Conservation (phyloP, 2,888 invertebrate genomes). For the Aphidoletes aphidimyza region DNA sequence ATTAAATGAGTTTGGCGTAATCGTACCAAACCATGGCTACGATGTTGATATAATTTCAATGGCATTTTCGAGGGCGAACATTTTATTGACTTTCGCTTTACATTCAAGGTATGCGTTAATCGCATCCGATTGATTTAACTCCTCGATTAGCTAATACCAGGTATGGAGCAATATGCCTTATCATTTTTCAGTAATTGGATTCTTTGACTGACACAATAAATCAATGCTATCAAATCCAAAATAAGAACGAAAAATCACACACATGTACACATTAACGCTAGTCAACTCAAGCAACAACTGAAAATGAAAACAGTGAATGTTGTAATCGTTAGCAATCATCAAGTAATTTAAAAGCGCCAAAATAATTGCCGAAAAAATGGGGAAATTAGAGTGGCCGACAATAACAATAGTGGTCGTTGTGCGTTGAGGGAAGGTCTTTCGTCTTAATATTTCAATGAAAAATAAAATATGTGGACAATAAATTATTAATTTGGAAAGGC, state of each 20-base stretch:
- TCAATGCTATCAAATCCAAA: no score
- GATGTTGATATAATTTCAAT: no score
- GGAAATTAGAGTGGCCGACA: background rate
- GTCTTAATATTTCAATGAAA: no score
- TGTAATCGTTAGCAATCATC: background rate
- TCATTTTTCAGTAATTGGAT: background rate
- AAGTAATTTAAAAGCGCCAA: background rate
- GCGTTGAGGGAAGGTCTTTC: no score
- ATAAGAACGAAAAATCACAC: no score
- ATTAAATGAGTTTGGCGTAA: conserved; percentile 4
- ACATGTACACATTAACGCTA: no score
- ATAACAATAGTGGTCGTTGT: background rate
- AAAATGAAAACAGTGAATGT: background rate
- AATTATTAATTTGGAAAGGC: conserved; percentile 47
- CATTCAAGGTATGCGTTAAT: background rate
- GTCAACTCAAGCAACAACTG: no score
- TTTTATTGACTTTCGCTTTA: background rate
- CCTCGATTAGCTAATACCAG: background rate
- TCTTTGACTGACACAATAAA: background rate
- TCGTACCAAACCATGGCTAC: no score
- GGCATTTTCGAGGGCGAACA: background rate
- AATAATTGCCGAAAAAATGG: background rate
- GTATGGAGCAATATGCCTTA: background rate
- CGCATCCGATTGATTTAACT: background rate
- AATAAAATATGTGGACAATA: conserved; percentile 27